phyloP scores from a whole-genome alignment of 2,113 vertebrate species.

The Apeltes quadracus region DNA sequence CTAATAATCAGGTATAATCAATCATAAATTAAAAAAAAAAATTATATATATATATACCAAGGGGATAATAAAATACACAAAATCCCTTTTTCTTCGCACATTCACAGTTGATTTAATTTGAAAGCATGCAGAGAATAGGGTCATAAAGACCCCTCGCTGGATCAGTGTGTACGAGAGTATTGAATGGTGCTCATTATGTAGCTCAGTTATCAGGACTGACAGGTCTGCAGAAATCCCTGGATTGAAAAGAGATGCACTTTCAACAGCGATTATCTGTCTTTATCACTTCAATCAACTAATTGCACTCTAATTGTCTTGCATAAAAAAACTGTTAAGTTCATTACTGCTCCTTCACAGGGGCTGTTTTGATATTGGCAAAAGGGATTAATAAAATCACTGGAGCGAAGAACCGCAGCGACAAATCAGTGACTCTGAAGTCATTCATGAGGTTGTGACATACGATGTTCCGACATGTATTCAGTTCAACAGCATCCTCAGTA shows the following conservation, averaged over 20 bases:
- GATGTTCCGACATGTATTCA: constrained; percentile 47
- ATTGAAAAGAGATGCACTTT: constrained; percentile 62
- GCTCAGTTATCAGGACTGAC: constrained; percentile 59
- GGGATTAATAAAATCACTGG: constrained; percentile 66
- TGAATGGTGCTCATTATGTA: constrained; percentile 48
- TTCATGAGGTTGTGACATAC: constrained; percentile 60
- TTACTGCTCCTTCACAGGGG: constrained; percentile 66
- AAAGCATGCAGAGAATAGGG: constrained; percentile 54
- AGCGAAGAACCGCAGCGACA: constrained; percentile 56
- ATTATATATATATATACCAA: too few species aligned
- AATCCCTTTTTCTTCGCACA: constrained; percentile 85
- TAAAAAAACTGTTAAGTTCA: constrained; percentile 65
- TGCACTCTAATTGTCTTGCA: constrained; percentile 69
- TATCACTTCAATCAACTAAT: constrained; percentile 73
- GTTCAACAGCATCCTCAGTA: constrained; percentile 47
- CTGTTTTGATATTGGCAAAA: constrained; percentile 73
- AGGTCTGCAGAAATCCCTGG: constrained; percentile 57
- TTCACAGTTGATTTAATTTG: constrained; percentile 76
- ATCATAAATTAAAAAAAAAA: too few species aligned
- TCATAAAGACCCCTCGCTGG: constrained; percentile 44
- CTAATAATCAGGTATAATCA: background rate
- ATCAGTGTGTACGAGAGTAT: constrained; percentile 34
- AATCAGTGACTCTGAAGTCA: constrained; percentile 66
- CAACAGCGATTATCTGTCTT: constrained; percentile 64
- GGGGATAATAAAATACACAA: constrained; percentile 16